A percentile compares a stretch with the other conserved stretches of the same genome.
phyloP scores from a whole-genome alignment of 1,140 invertebrate genomes.

The Atopsyche davidsoni region DNA sequence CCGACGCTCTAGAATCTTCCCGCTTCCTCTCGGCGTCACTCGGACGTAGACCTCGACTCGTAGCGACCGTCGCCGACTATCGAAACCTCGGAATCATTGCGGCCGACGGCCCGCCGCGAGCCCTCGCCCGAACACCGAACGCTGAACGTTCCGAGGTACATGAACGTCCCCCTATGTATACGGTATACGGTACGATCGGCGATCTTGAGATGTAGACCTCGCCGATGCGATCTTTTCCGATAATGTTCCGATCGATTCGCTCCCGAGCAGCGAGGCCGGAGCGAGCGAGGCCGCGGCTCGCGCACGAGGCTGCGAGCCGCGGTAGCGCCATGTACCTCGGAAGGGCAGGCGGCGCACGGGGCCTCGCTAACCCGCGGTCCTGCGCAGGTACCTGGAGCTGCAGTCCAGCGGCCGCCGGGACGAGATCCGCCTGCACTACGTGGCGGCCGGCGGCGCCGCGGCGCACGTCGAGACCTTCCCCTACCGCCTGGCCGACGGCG shows the following conservation, averaged over 20 bases:
- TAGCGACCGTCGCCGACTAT: too few species aligned
- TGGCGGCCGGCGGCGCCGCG: conserved; percentile 53
- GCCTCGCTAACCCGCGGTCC: conserved; percentile 15
- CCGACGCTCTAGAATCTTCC: too few species aligned
- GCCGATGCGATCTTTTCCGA: conserved; percentile 5
- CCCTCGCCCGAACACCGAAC: too few species aligned
- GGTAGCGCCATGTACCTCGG: conserved; percentile 30
- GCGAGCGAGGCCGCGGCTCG: too few species aligned
- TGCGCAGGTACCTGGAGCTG: conserved; percentile 76
- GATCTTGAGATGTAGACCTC: conserved; percentile 52
- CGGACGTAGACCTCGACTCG: too few species aligned
- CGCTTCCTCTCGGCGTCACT: too few species aligned
- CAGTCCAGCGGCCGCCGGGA: conserved; percentile 83
- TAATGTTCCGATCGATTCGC: not conserved
- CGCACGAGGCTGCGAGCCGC: conserved; percentile 19
- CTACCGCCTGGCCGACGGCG: conserved; percentile 75
- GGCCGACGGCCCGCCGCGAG: too few species aligned
- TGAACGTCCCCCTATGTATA: conserved; percentile 45
- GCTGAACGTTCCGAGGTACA: conserved; percentile 54
- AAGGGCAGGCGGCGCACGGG: conserved; percentile 16
- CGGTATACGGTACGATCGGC: conserved; percentile 33
- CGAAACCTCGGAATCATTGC: too few species aligned
- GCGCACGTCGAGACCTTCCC: conserved; percentile 80
- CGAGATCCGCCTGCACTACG: conserved; percentile 74
- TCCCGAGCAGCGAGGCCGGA: not conserved